These are phyloP conservation scores for Prunella strophiata DNA, from an alignment of 2,797 vertebrate genomes.

Conservation along the genomic window DNA sequence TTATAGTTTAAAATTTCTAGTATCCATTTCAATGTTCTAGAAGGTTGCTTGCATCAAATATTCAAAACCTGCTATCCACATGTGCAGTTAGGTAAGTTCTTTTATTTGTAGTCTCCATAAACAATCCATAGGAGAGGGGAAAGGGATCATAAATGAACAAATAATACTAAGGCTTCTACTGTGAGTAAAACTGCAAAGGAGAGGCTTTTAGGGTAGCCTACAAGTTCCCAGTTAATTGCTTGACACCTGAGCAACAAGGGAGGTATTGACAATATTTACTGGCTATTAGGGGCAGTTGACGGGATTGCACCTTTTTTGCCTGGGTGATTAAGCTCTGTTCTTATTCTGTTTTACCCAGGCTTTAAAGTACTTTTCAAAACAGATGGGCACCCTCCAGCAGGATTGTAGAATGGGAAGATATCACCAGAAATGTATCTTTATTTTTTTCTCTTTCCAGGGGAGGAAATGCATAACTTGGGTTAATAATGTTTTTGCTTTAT, in stretches of 20 bases:
- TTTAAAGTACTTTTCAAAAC: background rate
- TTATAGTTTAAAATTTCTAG: background rate
- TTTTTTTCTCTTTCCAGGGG: background rate
- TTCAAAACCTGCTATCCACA: background rate
- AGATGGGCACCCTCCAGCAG: background rate
- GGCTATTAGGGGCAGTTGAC: background rate
- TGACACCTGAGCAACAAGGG: background rate
- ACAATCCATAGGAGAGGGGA: background rate
- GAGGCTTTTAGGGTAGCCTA: background rate
- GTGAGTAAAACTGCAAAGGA: background rate
- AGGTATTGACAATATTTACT: background rate
- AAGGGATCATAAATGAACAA: background rate
- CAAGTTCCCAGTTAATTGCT: background rate
- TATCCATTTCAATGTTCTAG: background rate
- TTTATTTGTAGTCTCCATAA: slow-evolving; percentile 28
- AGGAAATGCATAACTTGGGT: background rate
- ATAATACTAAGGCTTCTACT: background rate
- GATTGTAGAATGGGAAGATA: background rate
- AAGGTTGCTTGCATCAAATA: slow-evolving; percentile 37
- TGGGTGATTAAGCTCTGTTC: background rate
- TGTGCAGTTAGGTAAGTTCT: background rate
- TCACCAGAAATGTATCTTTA: background rate
- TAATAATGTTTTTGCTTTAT: background rate
- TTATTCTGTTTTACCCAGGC: background rate
- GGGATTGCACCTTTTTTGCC: background rate